Conservation (phyloP, 2,113 vertebrate genomes). For the Leuciscus idus region DNA sequence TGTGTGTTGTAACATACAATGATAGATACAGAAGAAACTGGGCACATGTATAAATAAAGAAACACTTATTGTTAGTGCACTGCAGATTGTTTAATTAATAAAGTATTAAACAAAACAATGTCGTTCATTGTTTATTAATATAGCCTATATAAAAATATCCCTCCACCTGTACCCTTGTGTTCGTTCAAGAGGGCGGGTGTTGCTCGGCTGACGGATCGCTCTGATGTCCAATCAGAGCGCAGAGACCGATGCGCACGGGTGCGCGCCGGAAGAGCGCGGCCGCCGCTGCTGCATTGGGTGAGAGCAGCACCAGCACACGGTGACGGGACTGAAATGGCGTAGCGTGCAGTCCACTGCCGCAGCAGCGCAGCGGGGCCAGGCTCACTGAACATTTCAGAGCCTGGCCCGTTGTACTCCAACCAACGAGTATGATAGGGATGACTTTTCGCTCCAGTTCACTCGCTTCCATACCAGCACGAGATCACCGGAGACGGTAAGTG, state of each 20-base stretch:
- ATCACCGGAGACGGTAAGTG: slow-evolving; percentile 16
- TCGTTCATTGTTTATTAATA: not conserved
- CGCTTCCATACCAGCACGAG: slow-evolving; percentile 8
- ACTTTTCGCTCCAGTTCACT: slow-evolving; percentile 12
- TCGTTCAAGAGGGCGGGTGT: not conserved
- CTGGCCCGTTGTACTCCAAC: not conserved
- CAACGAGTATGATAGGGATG: not conserved
- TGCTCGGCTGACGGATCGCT: not conserved
- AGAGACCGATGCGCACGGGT: not conserved
- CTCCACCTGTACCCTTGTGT: not conserved
- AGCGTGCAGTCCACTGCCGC: slow-evolving; percentile 3
- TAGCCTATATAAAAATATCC: not conserved
- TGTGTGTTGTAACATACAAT: too few species aligned
- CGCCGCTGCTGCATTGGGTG: not conserved
- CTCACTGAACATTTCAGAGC: not conserved
- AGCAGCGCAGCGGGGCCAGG: slow-evolving; percentile 22
- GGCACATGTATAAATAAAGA: too few species aligned
- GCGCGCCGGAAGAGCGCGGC: not conserved
- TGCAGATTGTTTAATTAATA: too few species aligned
- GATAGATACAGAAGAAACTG: too few species aligned
- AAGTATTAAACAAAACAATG: not conserved
- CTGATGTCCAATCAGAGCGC: slow-evolving; percentile 28
- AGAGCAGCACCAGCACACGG: not conserved
- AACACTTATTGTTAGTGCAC: too few species aligned
- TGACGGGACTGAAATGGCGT: slow-evolving; percentile 54